phyloP scores from a whole-genome alignment of 2,888 invertebrate genomes.

The Digitonthophagus gazella region DNA sequence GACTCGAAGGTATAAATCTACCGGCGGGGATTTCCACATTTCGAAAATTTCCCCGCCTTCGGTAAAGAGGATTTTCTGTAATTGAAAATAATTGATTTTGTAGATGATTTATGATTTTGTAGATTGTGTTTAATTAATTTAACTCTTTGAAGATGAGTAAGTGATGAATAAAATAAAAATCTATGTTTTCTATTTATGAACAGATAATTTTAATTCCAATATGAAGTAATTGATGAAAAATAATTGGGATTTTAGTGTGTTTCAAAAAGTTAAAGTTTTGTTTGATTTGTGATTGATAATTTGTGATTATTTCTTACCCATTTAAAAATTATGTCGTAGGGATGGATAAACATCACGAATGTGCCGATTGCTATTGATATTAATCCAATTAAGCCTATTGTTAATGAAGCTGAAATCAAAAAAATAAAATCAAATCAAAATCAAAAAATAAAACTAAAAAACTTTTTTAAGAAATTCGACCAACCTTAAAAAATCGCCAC shows the following conservation, averaged over 20 bases:
- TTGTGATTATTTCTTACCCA: conserved; percentile 56
- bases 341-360: conserved; percentile 64
- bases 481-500: too few relatives aligned
- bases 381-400: conserved; percentile 67
- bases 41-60: conserved; percentile 81
- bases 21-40: conserved; percentile 78
- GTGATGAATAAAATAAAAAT: background rate
- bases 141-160: background rate
- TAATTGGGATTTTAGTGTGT: too few relatives aligned
- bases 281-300: conserved; percentile 23
- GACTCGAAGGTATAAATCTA: conserved; percentile 73
- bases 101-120: background rate
- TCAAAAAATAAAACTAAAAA: conserved; percentile 28
- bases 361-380: conserved; percentile 65
- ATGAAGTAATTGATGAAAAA: conserved; percentile 17
- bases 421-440: conserved; percentile 41
- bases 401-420: conserved; percentile 74
- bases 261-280: too few relatives aligned
- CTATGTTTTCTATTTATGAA: background rate
- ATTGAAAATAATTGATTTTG: background rate
- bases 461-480: too few relatives aligned
- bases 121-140: conserved; percentile 1
- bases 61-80: conserved; percentile 69
- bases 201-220: too few relatives aligned
- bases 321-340: conserved; percentile 73